phyloP scores from a whole-genome alignment of 1,140 invertebrate genomes.

The Drosophila auraria region DNA sequence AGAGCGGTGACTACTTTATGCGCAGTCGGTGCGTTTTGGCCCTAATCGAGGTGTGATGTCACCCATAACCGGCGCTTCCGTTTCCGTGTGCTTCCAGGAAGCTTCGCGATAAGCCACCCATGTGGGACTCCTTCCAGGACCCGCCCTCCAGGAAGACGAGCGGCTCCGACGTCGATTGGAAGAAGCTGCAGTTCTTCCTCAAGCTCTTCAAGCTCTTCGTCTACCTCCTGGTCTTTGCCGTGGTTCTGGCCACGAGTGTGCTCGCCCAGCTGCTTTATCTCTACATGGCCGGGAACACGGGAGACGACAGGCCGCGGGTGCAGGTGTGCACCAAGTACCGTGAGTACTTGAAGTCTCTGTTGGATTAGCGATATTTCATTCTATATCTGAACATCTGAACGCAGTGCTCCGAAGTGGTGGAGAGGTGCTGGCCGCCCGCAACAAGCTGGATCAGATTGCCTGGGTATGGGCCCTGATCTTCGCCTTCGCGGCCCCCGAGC shows the following conservation, averaged over 20 bases:
- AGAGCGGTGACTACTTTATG: slow-evolving; percentile 52
- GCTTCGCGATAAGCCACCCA: slow-evolving; percentile 49
- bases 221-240: slow-evolving; percentile 92
- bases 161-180: slow-evolving; percentile 94
- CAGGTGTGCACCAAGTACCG: slow-evolving; percentile 90
- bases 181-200: slow-evolving; percentile 92
- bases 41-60: slow-evolving; percentile 10
- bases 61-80: slow-evolving; percentile 4
- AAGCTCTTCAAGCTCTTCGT: slow-evolving; percentile 93
- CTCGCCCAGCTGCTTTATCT: slow-evolving; percentile 93
- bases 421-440: slow-evolving; percentile 47
- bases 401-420: slow-evolving; percentile 50
- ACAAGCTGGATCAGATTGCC: slow-evolving; percentile 91
- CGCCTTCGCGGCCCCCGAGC: slow-evolving; percentile 93
- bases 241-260: slow-evolving; percentile 92
- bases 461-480: slow-evolving; percentile 97
- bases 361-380: slow-evolving; percentile 2
- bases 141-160: slow-evolving; percentile 93
- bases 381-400: background rate
- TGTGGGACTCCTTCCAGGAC: slow-evolving; percentile 87
- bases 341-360: slow-evolving; percentile 44
- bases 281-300: slow-evolving; percentile 96
- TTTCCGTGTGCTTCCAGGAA: slow-evolving; percentile 43
- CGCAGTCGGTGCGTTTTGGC: slow-evolving; percentile 55
- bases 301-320: slow-evolving; percentile 89